Percentiles rank a stretch among this genome's conserved stretches.
phyloP scores from a whole-genome alignment of 2,888 invertebrate species.

The Barypeithes pellucidus region DNA sequence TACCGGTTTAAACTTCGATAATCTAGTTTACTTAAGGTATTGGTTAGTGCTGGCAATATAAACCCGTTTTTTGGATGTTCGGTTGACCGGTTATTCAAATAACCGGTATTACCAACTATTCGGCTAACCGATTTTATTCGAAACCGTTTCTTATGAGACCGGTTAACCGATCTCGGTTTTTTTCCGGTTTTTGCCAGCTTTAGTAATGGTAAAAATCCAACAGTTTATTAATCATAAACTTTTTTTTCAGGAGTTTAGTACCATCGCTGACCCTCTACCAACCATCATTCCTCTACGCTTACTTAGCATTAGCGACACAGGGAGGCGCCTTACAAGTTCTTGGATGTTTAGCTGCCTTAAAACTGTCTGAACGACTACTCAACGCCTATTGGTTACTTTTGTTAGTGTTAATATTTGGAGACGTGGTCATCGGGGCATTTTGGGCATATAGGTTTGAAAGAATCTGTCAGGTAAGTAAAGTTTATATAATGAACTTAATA shows the following conservation, averaged over 20 bases:
- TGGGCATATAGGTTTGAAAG: constrained; percentile 79
- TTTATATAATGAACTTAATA: no score
- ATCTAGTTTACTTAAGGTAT: no score
- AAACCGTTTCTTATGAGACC: no score
- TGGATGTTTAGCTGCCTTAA: constrained; percentile 86
- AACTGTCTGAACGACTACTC: constrained; percentile 85
- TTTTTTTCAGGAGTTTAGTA: constrained; percentile 74
- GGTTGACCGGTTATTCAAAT: no score
- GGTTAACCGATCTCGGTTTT: no score
- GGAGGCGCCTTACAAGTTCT: constrained; percentile 79
- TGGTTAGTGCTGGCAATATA: no score
- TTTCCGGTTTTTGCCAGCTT: no score
- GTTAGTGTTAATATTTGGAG: constrained; percentile 85
- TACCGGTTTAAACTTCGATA: no score
- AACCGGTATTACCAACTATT: no score
- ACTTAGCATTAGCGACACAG: constrained; percentile 85
- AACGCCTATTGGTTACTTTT: constrained; percentile 89
- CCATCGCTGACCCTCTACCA: constrained; percentile 85
- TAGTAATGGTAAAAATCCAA: background rate
- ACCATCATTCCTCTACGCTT: constrained; percentile 86
- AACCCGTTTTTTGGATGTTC: no score
- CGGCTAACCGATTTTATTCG: no score
- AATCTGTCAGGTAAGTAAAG: constrained; percentile 65
- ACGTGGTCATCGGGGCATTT: constrained; percentile 87
- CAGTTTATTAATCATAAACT: background rate